Conservation (phyloP, 30 jellyfish, hydroid and myxozoan genomes). For the Cassiopea xamachana region DNA sequence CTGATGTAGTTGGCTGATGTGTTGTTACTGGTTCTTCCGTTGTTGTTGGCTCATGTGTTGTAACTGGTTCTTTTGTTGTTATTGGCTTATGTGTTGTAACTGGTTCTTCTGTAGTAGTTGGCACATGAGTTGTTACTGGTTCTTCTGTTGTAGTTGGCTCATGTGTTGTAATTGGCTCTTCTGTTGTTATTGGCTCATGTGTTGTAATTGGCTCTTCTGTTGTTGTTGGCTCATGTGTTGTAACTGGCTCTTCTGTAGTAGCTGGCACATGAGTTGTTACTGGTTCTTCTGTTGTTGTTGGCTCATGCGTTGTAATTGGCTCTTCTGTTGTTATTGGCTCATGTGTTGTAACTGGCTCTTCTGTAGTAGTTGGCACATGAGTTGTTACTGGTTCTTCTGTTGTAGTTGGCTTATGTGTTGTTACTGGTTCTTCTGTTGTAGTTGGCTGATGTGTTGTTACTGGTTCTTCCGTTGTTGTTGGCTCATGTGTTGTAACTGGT, state of each 20-base stretch:
- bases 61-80: slow-evolving; percentile 7
- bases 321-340: slow-evolving; percentile 18
- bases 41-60: slow-evolving; percentile 4
- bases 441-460: slow-evolving; percentile 22
- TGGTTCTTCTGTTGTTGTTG: background rate
- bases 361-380: slow-evolving; percentile 4
- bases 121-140: background rate
- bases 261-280: background rate
- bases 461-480: slow-evolving; percentile 33
- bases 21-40: slow-evolving; percentile 2
- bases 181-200: background rate
- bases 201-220: slow-evolving; percentile 31
- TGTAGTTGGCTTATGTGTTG: background rate
- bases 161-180: background rate
- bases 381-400: slow-evolving; percentile 25
- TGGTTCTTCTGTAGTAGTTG: slow-evolving; percentile 12
- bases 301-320: slow-evolving; percentile 3
- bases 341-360: slow-evolving; percentile 7
- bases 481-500: slow-evolving; percentile 15
- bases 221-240: slow-evolving; percentile 19
- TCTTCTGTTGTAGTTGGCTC: background rate
- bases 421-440: background rate
- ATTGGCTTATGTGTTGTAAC: slow-evolving; percentile 2
- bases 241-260: slow-evolving; percentile 8
- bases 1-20: background rate